Evolutionary conservation across 2,797 vertebrate species (phyloP), one percentile per base, ranked within the genome.

Genomic region (Kryptopterus vitreolus): DNA sequence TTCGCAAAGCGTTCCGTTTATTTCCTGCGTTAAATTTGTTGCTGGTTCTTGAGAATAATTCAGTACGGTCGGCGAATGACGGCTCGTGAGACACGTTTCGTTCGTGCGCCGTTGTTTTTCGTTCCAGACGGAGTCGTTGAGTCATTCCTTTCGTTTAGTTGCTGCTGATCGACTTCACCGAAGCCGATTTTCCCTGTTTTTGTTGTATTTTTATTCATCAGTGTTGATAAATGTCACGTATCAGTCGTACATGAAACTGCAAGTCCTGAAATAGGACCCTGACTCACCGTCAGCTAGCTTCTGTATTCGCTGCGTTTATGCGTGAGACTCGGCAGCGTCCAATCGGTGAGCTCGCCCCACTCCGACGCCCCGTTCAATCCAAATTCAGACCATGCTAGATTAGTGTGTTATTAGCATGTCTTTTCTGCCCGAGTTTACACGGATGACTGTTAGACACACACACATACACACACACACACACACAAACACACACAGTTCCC

Each of bases 401-500:
- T 6, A 9, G 72, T 15, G 57, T 7, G 35, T 46, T 4, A 26
- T 48, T 20, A 38, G 52, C 9, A n/a, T 24, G 48, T 26, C 16
- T 3, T 77, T 26, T 7, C 31, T 24, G 50, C 62, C 76, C 8
- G 10, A 80, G 86, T 87, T 87, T 82, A 86, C 83, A 79, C 82
- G 70, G 57, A 87, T 52, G 84, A 87, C 86, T 86, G 83, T 86
- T 85, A 86, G 74, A 55, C 62, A 53, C 29, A 75, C n/a, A 61
- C 11, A 62, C 69, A 77, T 57, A 76, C 38, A 18, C n/a, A 46
- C 50, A 65, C 22, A 35, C 63, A 48, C 38, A 66, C 57, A 55
- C 43, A 63, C 48, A 46, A 50, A 38, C 55, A 29, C 8, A 59
- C 55, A 78, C 52, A 55, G n/a, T 53, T 46, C n/a, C 11, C 66